Evolutionary conservation across 1,140 invertebrate species (phyloP), one percentile per base, ranked within the genome.

Genomic region (Artemia franciscana): DNA sequence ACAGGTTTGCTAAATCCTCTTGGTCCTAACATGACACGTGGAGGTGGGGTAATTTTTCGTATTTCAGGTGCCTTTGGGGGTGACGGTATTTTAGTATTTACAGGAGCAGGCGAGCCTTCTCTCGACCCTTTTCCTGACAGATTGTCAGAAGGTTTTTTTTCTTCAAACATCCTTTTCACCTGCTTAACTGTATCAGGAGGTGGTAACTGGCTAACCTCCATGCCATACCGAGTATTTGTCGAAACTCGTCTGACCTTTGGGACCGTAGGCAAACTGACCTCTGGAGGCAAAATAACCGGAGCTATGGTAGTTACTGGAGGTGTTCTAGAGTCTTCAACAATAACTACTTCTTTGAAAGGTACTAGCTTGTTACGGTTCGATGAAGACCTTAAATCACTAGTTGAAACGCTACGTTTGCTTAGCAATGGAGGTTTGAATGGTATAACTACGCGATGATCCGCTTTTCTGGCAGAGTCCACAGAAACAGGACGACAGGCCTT

Each of bases 151-250:
- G 25, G 61, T 59, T n/a, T 7, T 12, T 64, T 64, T 12, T 61
- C 25, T 71, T 91, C 88, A 72, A 91, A 91, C 68, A 88, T 83
- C 67, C 83, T 80, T 65, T 88, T 78, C 1, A 84, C 84, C 57
- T 86, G 84, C 68, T 86, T 86, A 39, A 91, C 87, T 58, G 88
- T 79, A 77, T 90, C 87, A 1, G 84, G 82, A 2, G 86, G 85
- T 2, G 88, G 88, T 21, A 88, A 77, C 66, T 90, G 87, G 0
- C 81, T 82, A 56, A 87, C 84, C 63, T 81, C 81, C 61, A 86
- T 76, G n/a, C 86, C 2, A 57, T 64, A 64, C 3, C 51, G 51
- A 5, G 27, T 62, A 24, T 25, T 64, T 1, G 60, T 58, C 12
- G 60, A 28, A 30, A 30, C 57, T 15, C 59, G 58, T 24, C 63